Conservation (phyloP, 2,113 vertebrate genomes). For the Atrichornis clamosus region DNA sequence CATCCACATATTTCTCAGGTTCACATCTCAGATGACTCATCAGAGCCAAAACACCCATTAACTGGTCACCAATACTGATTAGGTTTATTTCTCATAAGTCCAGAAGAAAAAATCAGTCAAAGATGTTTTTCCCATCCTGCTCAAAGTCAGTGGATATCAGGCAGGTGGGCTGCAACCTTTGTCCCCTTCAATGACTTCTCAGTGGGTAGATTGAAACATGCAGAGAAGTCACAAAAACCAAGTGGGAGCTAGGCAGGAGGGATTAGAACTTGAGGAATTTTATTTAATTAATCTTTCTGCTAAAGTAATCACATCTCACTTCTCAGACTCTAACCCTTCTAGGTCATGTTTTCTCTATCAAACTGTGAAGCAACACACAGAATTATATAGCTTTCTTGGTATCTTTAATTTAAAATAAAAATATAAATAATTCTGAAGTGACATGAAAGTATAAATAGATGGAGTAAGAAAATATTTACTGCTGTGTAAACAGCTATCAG, state of each 20-base stretch:
- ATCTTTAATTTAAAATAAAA: neutral
- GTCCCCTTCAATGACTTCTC: neutral
- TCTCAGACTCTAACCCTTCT: neutral
- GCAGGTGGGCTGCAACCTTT: neutral
- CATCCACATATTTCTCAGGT: neutral
- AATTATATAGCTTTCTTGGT: neutral
- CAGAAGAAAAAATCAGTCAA: neutral
- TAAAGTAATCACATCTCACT: neutral
- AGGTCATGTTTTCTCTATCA: constrained; percentile 20
- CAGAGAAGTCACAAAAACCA: constrained; percentile 25
- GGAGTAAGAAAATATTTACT: neutral
- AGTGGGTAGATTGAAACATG: neutral
- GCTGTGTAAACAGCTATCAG: neutral
- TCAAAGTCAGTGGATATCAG: neutral
- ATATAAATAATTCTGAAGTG: neutral
- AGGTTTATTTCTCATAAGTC: neutral
- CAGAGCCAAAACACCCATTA: neutral
- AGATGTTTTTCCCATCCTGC: neutral
- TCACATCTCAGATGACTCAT: neutral
- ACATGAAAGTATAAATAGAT: neutral
- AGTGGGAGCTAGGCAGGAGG: neutral
- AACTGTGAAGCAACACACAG: neutral
- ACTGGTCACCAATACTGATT: neutral
- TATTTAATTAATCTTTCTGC: constrained; percentile 39
- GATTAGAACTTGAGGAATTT: constrained; percentile 32